A percentile compares a stretch with the other conserved stretches of the same genome.
Conservation (phyloP, 2,888 invertebrate species). For the Lochmaea capreae region DNA sequence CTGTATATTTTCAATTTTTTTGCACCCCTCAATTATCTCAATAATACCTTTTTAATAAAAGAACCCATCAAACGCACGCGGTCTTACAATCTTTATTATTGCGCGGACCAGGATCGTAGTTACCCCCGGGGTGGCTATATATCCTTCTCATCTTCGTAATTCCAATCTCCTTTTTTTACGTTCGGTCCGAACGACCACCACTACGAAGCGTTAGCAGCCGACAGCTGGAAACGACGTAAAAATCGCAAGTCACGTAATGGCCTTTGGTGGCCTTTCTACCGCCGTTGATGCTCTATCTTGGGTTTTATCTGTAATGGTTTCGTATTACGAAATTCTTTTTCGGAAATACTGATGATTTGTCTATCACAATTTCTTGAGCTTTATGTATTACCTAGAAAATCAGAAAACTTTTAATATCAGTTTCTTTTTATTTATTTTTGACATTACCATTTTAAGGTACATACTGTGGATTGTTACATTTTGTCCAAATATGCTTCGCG, state of each 20-base stretch:
- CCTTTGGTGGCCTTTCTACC: constrained; percentile 26
- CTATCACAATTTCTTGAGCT: too few species aligned
- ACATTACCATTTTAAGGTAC: too few species aligned
- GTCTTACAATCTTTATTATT: constrained; percentile 17
- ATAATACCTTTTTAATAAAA: constrained; percentile 3
- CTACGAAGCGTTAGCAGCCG: constrained; percentile 12
- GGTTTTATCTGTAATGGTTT: neutral
- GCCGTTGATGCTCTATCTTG: neutral
- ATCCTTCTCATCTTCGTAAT: constrained; percentile 7
- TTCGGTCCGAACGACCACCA: constrained; percentile 7
- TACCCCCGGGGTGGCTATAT: constrained; percentile 16
- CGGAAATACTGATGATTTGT: too few species aligned
- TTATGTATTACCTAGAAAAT: too few species aligned
- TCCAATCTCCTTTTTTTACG: neutral
- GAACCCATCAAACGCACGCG: constrained; percentile 21
- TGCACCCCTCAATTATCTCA: neutral
- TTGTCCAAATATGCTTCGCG: too few species aligned
- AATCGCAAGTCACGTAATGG: constrained; percentile 33
- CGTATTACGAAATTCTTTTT: neutral
- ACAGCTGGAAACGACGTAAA: constrained; percentile 30
- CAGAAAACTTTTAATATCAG: too few species aligned
- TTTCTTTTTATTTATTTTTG: too few species aligned
- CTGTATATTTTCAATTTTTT: neutral
- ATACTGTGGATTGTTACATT: too few species aligned
- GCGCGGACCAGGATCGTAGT: constrained; percentile 17